Evolutionary conservation across 30 jellyfish, hydroid and myxozoan species (phyloP).

Genomic region (Haliclystus octoradiatus): DNA sequence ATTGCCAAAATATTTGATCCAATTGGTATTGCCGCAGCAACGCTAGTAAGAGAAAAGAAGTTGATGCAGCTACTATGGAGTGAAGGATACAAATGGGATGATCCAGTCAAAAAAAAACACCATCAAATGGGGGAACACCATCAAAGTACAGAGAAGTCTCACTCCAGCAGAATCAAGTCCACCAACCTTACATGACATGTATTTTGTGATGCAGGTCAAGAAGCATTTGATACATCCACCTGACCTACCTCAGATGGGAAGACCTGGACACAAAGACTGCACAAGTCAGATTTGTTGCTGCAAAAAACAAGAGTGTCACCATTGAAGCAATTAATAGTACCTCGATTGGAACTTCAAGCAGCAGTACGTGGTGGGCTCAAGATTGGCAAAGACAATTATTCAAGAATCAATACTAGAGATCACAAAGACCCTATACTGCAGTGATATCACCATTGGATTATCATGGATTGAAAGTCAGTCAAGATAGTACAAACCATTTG

Average conservation of each 20-base stretch:
- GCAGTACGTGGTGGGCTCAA: slow-evolving; percentile 50
- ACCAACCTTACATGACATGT: slow-evolving; percentile 22
- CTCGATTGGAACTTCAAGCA: no score
- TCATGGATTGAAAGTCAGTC: slow-evolving; percentile 52
- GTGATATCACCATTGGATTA: slow-evolving; percentile 33
- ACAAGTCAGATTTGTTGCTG: slow-evolving; percentile 30
- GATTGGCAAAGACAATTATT: slow-evolving; percentile 19
- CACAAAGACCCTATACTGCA: slow-evolving; percentile 16
- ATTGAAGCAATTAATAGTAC: no score
- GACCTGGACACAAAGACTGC: slow-evolving; percentile 15
- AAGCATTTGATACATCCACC: slow-evolving; percentile 58
- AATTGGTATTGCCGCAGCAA: not conserved
- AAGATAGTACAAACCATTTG: slow-evolving; percentile 17
- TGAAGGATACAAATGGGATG: slow-evolving; percentile 32
- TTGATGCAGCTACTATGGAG: slow-evolving; percentile 24
- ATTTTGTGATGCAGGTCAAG: slow-evolving; percentile 39
- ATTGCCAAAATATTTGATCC: slow-evolving; percentile 6
- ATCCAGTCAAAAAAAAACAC: slow-evolving; percentile 3
- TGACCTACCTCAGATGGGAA: slow-evolving; percentile 46
- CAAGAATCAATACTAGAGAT: slow-evolving; percentile 32
- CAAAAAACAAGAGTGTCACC: no score
- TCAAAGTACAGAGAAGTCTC: slow-evolving; percentile 18
- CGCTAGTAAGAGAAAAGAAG: slow-evolving; percentile 21
- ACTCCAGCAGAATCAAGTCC: slow-evolving; percentile 32
- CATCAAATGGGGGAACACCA: slow-evolving; percentile 14